A percentile compares a stretch with the other conserved stretches of the same genome.
Conservation (phyloP, 2,113 vertebrate species). For the Phalacrocorax carbo region DNA sequence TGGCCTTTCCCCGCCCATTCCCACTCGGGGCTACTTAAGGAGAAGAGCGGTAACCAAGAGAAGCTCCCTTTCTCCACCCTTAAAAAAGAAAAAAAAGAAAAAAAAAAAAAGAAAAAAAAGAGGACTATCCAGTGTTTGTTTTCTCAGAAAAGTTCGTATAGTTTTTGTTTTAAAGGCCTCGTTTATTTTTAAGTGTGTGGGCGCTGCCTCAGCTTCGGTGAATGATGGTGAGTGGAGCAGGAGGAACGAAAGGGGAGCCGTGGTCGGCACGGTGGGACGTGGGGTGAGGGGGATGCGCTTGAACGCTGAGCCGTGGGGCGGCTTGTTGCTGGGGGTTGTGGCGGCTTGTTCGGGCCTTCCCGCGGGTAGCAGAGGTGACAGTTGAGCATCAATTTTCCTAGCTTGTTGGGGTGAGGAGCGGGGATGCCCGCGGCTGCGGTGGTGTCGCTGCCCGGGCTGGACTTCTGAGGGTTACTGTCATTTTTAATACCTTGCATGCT, state of each 20-base stretch:
- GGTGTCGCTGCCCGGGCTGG: too few relatives aligned
- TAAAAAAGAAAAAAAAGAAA: fast-evolving
- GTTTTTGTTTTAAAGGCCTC: not conserved
- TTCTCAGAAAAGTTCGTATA: fast-evolving
- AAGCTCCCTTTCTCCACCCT: too few relatives aligned
- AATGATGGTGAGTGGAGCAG: slow-evolving; percentile 21
- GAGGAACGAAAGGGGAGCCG: fast-evolving
- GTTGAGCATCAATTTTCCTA: fast-evolving
- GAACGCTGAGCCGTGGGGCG: fast-evolving
- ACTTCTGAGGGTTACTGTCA: fast-evolving
- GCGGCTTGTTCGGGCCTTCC: fast-evolving
- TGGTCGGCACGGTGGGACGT: not conserved
- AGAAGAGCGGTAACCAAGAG: fast-evolving
- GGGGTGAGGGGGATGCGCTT: too few relatives aligned
- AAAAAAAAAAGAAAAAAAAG: fast-evolving
- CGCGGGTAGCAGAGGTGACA: fast-evolving
- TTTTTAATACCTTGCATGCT: fast-evolving
- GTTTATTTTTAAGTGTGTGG: not conserved
- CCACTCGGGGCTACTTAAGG: not conserved
- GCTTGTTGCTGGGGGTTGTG: fast-evolving
- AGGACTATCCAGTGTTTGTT: fast-evolving
- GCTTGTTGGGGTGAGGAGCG: fast-evolving
- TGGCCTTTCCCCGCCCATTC: slow-evolving; percentile 30
- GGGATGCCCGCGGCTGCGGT: fast-evolving
- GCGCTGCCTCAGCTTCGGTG: not conserved